phyloP scores from a whole-genome alignment of 2,113 vertebrate genomes.

The Callipepla squamata region DNA sequence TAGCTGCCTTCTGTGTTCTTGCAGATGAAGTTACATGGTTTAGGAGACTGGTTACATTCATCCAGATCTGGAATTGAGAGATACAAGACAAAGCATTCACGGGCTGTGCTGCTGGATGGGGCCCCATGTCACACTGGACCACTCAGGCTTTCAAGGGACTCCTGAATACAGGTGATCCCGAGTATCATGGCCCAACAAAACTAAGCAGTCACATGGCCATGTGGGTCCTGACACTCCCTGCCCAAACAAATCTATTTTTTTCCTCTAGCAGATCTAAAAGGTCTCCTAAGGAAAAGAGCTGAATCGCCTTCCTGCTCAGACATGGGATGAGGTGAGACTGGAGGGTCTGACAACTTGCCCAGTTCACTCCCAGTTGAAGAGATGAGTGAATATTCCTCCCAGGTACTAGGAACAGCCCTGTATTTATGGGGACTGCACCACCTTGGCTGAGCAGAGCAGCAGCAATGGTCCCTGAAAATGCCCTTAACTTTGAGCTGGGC shows the following conservation, averaged over 20 bases:
- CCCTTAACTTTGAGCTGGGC: neutral
- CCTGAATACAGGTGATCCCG: neutral
- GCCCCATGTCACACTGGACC: neutral
- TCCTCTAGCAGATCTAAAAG: neutral
- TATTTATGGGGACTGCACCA: neutral
- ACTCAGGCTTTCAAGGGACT: neutral
- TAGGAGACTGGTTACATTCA: conserved; percentile 90
- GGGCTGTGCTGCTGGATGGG: neutral
- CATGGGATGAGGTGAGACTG: neutral
- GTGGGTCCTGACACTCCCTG: neutral
- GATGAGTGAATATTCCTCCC: neutral
- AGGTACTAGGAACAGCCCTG: neutral
- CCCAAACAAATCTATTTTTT: neutral
- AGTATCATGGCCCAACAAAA: neutral
- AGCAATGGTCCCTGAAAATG: neutral
- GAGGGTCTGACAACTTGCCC: neutral
- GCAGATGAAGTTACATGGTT: conserved; percentile 93
- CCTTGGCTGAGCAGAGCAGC: neutral
- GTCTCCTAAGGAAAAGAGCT: neutral
- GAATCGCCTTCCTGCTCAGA: neutral
- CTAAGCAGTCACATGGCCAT: neutral
- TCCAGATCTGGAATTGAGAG: conserved; percentile 83
- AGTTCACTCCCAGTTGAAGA: neutral
- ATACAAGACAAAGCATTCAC: neutral
- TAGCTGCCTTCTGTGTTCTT: conserved; percentile 96